Evolutionary conservation across 2,113 vertebrate genomes (phyloP).

Genomic region (Uria aalge): DNA sequence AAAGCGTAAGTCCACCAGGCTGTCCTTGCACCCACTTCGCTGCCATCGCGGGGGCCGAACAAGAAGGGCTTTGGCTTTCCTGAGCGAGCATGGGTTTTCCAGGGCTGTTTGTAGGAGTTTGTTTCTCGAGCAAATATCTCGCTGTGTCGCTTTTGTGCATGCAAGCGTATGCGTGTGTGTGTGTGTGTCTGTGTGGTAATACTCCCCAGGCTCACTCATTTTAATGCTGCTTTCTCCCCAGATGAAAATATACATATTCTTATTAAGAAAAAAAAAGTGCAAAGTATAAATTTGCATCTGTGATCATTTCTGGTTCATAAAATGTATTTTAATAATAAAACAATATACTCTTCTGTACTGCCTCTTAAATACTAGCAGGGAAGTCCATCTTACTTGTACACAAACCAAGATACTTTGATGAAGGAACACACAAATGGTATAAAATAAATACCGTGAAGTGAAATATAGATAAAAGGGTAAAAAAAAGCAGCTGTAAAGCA

Average conservation of each 20-base stretch:
- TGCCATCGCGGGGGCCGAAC: accelerated
- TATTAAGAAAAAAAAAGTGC: conserved; percentile 37
- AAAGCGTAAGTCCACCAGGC: accelerated
- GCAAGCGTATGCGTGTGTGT: neutral
- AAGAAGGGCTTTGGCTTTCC: neutral
- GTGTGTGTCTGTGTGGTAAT: neutral
- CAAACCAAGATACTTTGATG: neutral
- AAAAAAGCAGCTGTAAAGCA: neutral
- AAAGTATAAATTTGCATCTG: conserved; percentile 54
- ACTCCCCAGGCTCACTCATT: conserved; percentile 30
- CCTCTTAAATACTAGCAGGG: neutral
- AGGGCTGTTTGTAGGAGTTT: neutral
- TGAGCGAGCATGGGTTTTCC: accelerated
- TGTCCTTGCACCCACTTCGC: accelerated
- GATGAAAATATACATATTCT: conserved; percentile 55
- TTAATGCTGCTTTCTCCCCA: conserved; percentile 47
- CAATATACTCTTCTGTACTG: neutral
- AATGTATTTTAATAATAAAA: conserved; percentile 40
- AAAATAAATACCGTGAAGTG: neutral
- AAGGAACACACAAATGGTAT: neutral
- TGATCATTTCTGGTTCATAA: conserved; percentile 37
- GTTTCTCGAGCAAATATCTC: neutral
- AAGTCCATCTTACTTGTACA: neutral
- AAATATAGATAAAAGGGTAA: neutral
- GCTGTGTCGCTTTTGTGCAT: neutral